Conservation (phyloP, 2,113 vertebrate species). For the Mormyrus lacerda region DNA sequence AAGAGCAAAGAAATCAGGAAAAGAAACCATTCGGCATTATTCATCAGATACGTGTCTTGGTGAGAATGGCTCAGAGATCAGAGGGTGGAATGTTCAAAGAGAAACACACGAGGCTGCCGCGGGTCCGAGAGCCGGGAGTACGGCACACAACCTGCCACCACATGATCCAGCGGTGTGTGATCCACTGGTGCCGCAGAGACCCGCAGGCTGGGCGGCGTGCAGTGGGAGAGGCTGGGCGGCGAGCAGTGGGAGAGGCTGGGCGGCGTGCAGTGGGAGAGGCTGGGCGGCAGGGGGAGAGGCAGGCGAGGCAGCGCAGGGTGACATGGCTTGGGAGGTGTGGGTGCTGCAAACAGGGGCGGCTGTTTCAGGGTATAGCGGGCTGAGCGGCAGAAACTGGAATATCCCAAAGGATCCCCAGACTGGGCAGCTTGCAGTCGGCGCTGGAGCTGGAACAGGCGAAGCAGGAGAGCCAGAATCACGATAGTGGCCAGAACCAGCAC, state of each 20-base stretch:
- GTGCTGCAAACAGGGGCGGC: not conserved
- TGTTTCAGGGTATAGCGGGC: constrained; percentile 56
- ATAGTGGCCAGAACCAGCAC: constrained; percentile 50
- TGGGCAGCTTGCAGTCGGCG: constrained; percentile 49
- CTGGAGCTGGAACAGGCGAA: constrained; percentile 50
- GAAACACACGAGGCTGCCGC: constrained; percentile 56
- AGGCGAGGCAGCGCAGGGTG: not conserved
- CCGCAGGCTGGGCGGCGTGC: constrained; percentile 22
- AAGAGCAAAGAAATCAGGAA: not conserved
- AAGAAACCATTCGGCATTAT: not conserved
- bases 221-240: constrained; percentile 39
- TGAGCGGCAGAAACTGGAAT: constrained; percentile 56
- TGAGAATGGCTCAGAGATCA: constrained; percentile 35
- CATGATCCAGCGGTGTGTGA: constrained; percentile 38
- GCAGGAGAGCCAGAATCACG: constrained; percentile 54
- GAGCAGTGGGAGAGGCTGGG: constrained; percentile 27
- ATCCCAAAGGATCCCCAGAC: constrained; percentile 50
- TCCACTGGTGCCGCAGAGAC: not conserved
- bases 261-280: constrained; percentile 20
- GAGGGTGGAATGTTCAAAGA: constrained; percentile 65
- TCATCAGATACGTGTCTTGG: not conserved
- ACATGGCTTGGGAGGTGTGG: constrained; percentile 12
- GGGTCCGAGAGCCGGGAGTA: constrained; percentile 48
- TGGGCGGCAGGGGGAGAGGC: not conserved
- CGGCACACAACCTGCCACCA: constrained; percentile 56